Conservation (phyloP, 2,113 vertebrate species). For the Cyprinodon tularosa region DNA sequence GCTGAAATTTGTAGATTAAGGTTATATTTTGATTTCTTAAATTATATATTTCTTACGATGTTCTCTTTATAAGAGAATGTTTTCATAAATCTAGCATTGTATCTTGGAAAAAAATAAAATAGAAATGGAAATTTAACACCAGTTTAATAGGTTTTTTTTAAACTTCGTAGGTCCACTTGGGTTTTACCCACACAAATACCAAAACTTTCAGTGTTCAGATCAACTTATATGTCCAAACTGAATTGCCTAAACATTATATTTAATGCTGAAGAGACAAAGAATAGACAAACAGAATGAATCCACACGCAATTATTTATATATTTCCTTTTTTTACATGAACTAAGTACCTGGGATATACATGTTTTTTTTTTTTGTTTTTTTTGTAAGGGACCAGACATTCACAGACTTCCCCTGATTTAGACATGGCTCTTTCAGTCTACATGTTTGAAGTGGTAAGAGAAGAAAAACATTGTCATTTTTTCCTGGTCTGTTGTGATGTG, state of each 20-base stretch:
- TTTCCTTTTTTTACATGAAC: not conserved
- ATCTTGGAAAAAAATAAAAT: too few species aligned
- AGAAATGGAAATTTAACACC: too few species aligned
- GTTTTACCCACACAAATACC: not conserved
- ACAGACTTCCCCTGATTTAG: not conserved
- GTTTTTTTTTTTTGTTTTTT: slow-evolving; percentile 15
- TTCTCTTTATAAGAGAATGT: too few species aligned
- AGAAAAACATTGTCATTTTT: slow-evolving; percentile 53
- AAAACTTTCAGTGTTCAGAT: not conserved
- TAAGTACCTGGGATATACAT: slow-evolving; percentile 1
- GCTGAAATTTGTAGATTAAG: too few species aligned
- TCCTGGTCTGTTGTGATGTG: slow-evolving; percentile 64
- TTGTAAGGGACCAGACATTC: slow-evolving; percentile 1
- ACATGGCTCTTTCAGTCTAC: slow-evolving; percentile 21
- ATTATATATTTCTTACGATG: too few species aligned
- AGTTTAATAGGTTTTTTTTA: too few species aligned
- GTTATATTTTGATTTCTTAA: too few species aligned
- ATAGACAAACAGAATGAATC: not conserved
- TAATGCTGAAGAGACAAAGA: not conserved
- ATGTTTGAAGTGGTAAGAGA: slow-evolving; percentile 60
- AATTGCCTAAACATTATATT: not conserved
- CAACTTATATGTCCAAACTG: not conserved
- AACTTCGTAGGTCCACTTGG: too few species aligned
- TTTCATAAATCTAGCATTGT: too few species aligned
- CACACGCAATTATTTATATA: not conserved